These are phyloP conservation scores for Heliothis subflexa DNA, from an alignment of 1,140 invertebrate species.

Conservation along the genomic window DNA sequence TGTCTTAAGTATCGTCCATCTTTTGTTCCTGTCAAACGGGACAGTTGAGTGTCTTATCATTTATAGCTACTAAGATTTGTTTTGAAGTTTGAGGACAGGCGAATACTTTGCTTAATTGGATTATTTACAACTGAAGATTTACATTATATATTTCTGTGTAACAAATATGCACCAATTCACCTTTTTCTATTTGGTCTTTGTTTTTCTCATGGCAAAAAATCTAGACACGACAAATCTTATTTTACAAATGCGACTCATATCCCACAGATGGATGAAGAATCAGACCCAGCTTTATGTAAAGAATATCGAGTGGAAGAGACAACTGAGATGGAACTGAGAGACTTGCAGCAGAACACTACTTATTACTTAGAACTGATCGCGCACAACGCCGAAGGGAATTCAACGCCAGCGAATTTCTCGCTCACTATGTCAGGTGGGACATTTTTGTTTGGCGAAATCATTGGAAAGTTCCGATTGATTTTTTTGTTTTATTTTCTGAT, in stretches of 20 bases:
- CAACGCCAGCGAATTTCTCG: constrained; percentile 62
- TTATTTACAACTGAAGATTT: neutral
- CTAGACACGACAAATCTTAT: too few species aligned
- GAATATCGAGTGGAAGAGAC: constrained; percentile 56
- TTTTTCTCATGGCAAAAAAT: too few species aligned
- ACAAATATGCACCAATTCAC: too few species aligned
- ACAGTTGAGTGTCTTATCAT: neutral
- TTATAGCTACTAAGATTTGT: neutral
- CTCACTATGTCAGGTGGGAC: constrained; percentile 62
- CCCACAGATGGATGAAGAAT: constrained; percentile 58
- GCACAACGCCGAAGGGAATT: constrained; percentile 72
- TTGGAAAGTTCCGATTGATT: neutral
- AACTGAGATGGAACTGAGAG: constrained; percentile 60
- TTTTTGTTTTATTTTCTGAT: neutral
- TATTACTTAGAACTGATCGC: constrained; percentile 73
- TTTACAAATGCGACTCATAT: neutral
- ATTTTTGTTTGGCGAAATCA: neutral
- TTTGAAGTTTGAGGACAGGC: neutral
- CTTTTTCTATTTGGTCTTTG: too few species aligned
- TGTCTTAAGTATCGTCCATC: neutral
- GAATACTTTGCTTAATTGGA: neutral
- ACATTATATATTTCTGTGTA: neutral
- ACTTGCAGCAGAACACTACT: constrained; percentile 65
- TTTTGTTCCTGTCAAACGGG: constrained; percentile 2
- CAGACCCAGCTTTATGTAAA: constrained; percentile 59